Evolutionary conservation across 2,113 vertebrate species (phyloP), one percentile per base, ranked within the genome.

Genomic region (Passer domesticus): DNA sequence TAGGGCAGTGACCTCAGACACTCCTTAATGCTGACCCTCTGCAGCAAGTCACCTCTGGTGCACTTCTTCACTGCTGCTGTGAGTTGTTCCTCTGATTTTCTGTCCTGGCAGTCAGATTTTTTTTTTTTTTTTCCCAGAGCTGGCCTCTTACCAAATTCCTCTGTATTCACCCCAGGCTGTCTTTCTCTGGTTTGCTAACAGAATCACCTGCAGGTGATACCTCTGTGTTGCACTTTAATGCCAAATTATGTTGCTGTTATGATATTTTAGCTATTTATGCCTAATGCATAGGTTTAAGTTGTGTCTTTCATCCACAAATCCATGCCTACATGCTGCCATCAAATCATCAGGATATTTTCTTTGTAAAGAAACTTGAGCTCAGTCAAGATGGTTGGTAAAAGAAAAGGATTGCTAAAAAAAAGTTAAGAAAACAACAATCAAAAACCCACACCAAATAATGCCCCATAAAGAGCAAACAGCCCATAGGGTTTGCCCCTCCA

Each of bases 401-500:
- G 39, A 18, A 49, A 75, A 82, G 13, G 9, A 63, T 37, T 59
- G 15, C 9, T 24, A 7, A 53, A 87, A 62, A 69, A 55, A 22
- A 17, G 6, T 5, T 20, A 73, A 33, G 28, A 58, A 86, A 44
- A 4, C 4, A 53, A 23, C 10, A 39, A 39, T 9, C 0, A 3
- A 59, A 87, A 72, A 3, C 0, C 8, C 6, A 46, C 10, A 44
- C 2, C 3, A 24, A 44, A 44, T 8, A 50, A 12, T 2, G 3
- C 13, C 24, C 49, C 7, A 3, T 8, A 63, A 31, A 66, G 2
- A 60, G 21, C 27, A 83, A 62, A 49, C 5, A 80, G 11, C 2
- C 14, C 52, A 17, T 21, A 49, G 7, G 85, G 1, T 6, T 5
- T 2, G 0, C 1, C 1, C 1, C 6, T 8, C 1, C 33, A 37